Conservation (phyloP, 1,140 invertebrate genomes). For the Orius insidiosus region DNA sequence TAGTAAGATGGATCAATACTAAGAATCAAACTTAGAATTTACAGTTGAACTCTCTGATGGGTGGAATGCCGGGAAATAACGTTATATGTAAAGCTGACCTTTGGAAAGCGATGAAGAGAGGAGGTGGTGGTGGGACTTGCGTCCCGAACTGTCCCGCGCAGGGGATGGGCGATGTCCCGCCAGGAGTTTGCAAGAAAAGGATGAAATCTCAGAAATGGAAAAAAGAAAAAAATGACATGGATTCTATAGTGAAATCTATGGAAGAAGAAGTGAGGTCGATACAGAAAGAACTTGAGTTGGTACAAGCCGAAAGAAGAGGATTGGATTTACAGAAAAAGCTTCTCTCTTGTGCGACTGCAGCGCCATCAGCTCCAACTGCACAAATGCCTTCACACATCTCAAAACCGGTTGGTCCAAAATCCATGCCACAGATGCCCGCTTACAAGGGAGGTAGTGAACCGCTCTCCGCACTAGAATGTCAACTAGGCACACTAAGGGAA, state of each 20-base stretch:
- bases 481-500: conserved; percentile 28
- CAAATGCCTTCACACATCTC: background rate
- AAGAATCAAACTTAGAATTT: too few species aligned
- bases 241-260: conserved; percentile 29
- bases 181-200: background rate
- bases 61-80: too few species aligned
- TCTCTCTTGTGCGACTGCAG: conserved; percentile 26
- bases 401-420: background rate
- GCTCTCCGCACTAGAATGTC: background rate
- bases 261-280: conserved; percentile 40
- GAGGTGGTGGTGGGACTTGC: too few species aligned
- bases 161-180: too few species aligned
- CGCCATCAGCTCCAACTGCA: conserved; percentile 11
- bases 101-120: too few species aligned
- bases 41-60: too few species aligned
- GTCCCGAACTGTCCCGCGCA: too few species aligned
- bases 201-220: background rate
- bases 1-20: background rate
- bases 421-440: background rate
- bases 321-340: conserved; percentile 32
- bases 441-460: background rate
- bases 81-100: too few species aligned
- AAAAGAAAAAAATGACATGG: conserved; percentile 3
- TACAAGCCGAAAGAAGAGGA: conserved; percentile 36
- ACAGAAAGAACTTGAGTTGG: conserved; percentile 36